Base-by-base conservation (phyloP, 1,140 invertebrate genomes). In the Oryctes rhinoceros region DNA sequence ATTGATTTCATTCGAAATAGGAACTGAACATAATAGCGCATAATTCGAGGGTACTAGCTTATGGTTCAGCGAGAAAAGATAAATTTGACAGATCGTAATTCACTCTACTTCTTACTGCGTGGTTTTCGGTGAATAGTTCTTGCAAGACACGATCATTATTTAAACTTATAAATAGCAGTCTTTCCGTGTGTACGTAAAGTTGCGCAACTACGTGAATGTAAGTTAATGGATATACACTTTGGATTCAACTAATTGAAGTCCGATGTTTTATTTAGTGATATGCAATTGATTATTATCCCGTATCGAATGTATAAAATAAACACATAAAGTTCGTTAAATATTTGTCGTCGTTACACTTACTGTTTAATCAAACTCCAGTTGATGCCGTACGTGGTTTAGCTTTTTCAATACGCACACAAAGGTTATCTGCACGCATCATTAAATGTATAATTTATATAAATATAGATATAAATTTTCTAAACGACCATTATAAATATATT, bases 401-500 rank as follows among this genome's bases (percentile, higher is more conserved):
- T 71, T 71, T 71, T 24, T 35, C 4, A 71, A 71, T 10, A 9
- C 7, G 65, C 24, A 35, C 35, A 15, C 65, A 71, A 35, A 71
- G 65, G 65, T 71, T 37, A 71, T 71, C 65, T 71, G 2, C 65
- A 71, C 35, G 65, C 65, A 71, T 24, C 65, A 71, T 71, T 71
- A 71, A 71, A 24, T 13, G 18, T 71, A 71, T 71, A 71, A 71
- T 71, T 71, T 71, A 71, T 71, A 71, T 71, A 71, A 71, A 71
- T 71, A 24, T 2, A 71, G 65, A 71, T 37, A 71, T 71, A 71
- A 71, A 71, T 11, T 71, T 71, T 30, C 13, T 71, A 71, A 71
- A 71, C 24, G 18, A 35, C 24, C 35, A 71, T 71, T 35, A 71
- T 24, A 71, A 24, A 71, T 71, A 71, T 71, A 71, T 71, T 71